A percentile compares a stretch with the other conserved stretches of the same genome.
phyloP scores from a whole-genome alignment of 2,797 vertebrate genomes.

The Rhynchotus rufescens region DNA sequence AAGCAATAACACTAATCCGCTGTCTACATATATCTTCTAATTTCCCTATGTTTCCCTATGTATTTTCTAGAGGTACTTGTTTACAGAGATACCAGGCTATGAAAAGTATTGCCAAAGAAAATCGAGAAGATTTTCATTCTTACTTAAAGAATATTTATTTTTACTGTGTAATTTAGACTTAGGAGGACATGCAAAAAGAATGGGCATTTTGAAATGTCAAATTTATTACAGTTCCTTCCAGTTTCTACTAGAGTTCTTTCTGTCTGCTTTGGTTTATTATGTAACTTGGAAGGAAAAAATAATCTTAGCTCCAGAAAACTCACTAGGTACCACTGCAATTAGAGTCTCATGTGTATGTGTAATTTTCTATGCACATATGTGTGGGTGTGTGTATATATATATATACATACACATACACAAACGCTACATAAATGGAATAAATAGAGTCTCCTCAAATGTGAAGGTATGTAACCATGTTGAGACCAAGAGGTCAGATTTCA shows the following conservation, averaged over 20 bases:
- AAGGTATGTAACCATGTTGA: background rate
- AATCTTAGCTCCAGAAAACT: background rate
- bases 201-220: background rate
- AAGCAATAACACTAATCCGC: background rate
- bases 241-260: background rate
- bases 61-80: background rate
- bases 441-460: background rate
- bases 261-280: background rate
- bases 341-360: background rate
- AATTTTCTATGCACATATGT: background rate
- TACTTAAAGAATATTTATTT: background rate
- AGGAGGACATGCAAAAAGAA: background rate
- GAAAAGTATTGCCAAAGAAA: background rate
- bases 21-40: background rate
- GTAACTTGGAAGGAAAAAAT: background rate
- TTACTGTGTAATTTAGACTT: background rate
- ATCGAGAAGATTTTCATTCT: background rate
- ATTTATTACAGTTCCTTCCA: background rate
- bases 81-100: background rate
- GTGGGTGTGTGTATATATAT: background rate
- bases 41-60: background rate
- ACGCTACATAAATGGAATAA: background rate
- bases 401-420: no score
- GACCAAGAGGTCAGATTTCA: background rate
- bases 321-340: background rate